These are phyloP conservation scores for Actinostola sp. DNA, from an alignment of 92 coral and sea anemone genomes.

Conservation along the genomic window DNA sequence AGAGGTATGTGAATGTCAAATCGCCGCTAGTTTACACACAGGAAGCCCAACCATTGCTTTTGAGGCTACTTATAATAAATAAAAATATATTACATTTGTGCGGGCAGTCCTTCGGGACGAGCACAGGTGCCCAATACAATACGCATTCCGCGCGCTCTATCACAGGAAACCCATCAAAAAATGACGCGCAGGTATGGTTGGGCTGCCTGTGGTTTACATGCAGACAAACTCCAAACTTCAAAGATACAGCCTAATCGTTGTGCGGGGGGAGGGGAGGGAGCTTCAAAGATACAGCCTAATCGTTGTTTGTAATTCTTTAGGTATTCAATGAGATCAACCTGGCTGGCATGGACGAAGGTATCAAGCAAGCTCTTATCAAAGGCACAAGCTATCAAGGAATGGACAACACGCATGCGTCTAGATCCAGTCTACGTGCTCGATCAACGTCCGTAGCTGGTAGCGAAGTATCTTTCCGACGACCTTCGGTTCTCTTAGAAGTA, in stretches of 20 bases:
- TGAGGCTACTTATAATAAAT: no score
- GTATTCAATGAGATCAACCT: constrained; percentile 97
- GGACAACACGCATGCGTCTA: constrained; percentile 73
- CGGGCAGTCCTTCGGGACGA: no score
- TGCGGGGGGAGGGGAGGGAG: no score
- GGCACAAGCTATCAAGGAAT: constrained; percentile 89
- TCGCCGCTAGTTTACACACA: no score
- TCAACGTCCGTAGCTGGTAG: constrained; percentile 65
- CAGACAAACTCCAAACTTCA: neutral
- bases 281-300: neutral
- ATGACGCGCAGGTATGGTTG: neutral
- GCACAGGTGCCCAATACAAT: no score
- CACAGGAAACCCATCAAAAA: no score
- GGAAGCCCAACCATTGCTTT: no score
- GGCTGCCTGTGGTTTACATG: neutral
- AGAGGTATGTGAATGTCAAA: constrained; percentile 65
- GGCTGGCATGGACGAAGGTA: constrained; percentile 91
- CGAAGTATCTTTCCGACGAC: constrained; percentile 65
- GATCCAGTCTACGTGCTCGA: constrained; percentile 58
- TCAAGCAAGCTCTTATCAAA: constrained; percentile 90
- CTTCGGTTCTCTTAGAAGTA: constrained; percentile 81
- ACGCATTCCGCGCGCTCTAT: no score
- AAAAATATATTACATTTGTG: neutral
- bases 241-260: no score
- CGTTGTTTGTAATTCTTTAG: constrained; percentile 20